Percentiles rank a stretch among this genome's conserved stretches.
Evolutionary conservation across 53 echinoderm and acorn worm species (phyloP).

Genomic region (Hippasteria phrygiana): DNA sequence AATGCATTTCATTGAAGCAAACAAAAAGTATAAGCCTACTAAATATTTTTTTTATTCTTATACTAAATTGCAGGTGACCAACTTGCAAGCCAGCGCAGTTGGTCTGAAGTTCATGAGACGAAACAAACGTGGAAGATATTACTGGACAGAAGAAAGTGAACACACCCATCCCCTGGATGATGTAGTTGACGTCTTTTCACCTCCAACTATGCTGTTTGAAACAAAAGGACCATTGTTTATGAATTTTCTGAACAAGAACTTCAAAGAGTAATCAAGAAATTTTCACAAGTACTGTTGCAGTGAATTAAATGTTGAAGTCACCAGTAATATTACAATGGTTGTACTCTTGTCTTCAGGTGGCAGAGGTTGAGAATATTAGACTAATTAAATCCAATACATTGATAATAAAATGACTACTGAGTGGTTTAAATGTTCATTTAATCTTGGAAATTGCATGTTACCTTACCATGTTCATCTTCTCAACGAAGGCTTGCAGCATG

Average conservation of each 20-base stretch:
- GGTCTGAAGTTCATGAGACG: conserved; percentile 7
- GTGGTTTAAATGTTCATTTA: neutral
- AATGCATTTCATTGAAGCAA: conserved; percentile 1
- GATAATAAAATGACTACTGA: neutral
- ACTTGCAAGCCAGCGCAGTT: neutral
- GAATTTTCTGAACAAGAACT: conserved; percentile 19
- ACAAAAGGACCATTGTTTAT: neutral
- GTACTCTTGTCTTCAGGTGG: neutral
- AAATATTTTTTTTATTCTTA: neutral
- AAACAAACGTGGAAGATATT: neutral
- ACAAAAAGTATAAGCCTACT: neutral
- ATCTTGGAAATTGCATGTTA: neutral
- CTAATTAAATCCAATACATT: neutral
- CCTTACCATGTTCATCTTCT: neutral
- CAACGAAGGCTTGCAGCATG: neutral
- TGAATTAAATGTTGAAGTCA: neutral
- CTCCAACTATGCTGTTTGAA: conserved; percentile 2
- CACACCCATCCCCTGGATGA: conserved; percentile 22
- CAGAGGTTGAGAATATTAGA: neutral
- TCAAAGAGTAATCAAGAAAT: conserved; percentile 6
- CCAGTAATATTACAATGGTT: neutral
- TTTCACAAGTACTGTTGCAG: conserved; percentile 14
- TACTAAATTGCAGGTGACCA: conserved; percentile 7
- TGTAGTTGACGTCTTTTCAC: conserved; percentile 2
- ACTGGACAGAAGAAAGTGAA: neutral